Evolutionary conservation across 1,140 invertebrate species (phyloP), one percentile per base, ranked within the genome.

Genomic region (Drosophila neocordata): DNA sequence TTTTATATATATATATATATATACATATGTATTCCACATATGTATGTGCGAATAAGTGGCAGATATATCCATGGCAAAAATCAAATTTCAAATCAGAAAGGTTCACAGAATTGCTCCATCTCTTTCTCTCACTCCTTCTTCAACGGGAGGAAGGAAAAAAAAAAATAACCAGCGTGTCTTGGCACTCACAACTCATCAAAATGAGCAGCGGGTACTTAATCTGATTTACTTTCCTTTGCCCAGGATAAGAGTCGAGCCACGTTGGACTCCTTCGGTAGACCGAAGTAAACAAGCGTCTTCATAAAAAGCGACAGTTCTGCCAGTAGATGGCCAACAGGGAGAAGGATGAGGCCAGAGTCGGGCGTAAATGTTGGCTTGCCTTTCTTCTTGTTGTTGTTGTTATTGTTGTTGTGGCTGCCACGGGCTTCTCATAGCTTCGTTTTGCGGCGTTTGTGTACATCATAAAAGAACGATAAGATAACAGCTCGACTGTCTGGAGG

Each of bases 171-270:
- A 35, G 55, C 20, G 9, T 41, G 53, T 56, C 48, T 62, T 37
- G 66, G 67, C 72, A 67, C 75, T 78, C 58, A 65, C 69, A 76
- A 66, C 83, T 87, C 84, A 88, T 88, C 79, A 88, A 88, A 88
- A 88, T 88, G 83, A 88, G 83, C 83, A 89, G 83, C 79, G 83
- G 83, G 77, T 88, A 88, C 83, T 88, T 88, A 88, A 88, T 88
- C 83, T 88, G 84, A 88, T 88, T 88, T 88, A 88, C 83, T 88
- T 88, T 76, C 69, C 75, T 79, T 64, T 60, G 74, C 56, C 70
- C 41, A 65, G 56, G 34, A 53, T 34, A 76, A 44, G 18, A 61
- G 58, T 60, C 52, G 65, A 69, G 65, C 72, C 44, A 69, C 55
- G 51, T 65, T 60, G 44, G 56, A 66, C 44, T 41, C 9, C 59